phyloP scores from a whole-genome alignment of 2,888 invertebrate species.

The Abscondita cerata region DNA sequence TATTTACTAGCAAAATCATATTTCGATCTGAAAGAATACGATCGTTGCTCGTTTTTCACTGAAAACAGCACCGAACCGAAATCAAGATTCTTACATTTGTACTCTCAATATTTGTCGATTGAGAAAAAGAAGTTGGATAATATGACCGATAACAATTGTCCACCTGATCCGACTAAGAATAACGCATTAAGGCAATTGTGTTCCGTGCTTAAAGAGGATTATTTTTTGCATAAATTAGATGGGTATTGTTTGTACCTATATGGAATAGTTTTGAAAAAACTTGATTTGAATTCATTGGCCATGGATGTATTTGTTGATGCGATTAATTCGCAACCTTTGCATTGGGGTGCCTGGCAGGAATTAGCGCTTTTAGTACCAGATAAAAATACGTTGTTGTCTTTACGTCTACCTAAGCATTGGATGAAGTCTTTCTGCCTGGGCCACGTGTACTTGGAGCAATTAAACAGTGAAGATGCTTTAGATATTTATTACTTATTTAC shows the following conservation, averaged over 20 bases:
- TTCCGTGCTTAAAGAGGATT: conserved; percentile 65
- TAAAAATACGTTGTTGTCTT: conserved; percentile 73
- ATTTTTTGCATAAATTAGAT: conserved; percentile 73
- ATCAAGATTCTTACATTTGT: conserved; percentile 83
- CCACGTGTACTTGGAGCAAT: conserved; percentile 87
- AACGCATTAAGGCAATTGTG: conserved; percentile 64
- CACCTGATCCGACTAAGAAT: conserved; percentile 64
- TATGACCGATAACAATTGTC: conserved; percentile 67
- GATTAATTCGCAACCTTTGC: conserved; percentile 78
- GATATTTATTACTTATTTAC: conserved; percentile 80
- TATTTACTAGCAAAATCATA: conserved; percentile 86
- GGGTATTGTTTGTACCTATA: conserved; percentile 89
- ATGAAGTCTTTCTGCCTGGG: conserved; percentile 92
- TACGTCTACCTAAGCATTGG: conserved; percentile 87
- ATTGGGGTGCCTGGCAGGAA: conserved; percentile 97
- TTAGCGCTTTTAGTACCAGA: conserved; percentile 77
- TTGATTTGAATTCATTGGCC: conserved; percentile 82
- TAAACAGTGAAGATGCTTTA: conserved; percentile 88
- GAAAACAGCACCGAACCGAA: conserved; percentile 73
- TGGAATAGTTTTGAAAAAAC: conserved; percentile 87
- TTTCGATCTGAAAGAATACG: conserved; percentile 91
- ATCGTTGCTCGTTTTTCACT: conserved; percentile 82
- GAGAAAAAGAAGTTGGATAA: conserved; percentile 91
- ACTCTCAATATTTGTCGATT: conserved; percentile 85
- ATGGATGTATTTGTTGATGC: conserved; percentile 80